Conservation (phyloP, 30 jellyfish, hydroid and myxozoan species). For the Turritopsis dohrnii region DNA sequence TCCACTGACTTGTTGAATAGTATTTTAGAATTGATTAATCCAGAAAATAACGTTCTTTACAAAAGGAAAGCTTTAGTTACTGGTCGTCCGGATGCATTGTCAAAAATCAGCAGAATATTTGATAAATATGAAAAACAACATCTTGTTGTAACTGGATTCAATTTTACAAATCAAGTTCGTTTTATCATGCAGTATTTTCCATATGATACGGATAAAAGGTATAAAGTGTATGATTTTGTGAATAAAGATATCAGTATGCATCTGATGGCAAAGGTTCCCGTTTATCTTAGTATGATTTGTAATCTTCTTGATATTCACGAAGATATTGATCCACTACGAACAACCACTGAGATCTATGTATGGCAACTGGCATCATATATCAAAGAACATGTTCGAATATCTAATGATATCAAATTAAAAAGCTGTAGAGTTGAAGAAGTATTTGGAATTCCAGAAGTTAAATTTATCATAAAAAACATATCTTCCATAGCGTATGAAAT, state of each 20-base stretch:
- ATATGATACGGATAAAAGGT: neutral
- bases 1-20: neutral
- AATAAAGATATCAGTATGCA: neutral
- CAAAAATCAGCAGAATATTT: neutral
- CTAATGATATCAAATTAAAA: neutral
- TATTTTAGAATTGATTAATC: neutral
- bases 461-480: neutral
- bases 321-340: neutral
- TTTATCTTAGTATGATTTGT: neutral
- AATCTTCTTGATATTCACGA: neutral
- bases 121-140: too few species aligned
- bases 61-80: neutral
- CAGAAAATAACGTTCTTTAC: neutral
- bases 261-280: neutral
- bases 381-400: neutral
- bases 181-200: neutral
- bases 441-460: neutral
- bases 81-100: neutral
- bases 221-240: neutral
- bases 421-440: neutral
- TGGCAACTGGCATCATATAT: neutral
- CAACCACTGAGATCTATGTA: neutral
- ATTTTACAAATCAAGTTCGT: neutral
- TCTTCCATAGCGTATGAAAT: neutral
- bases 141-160: neutral